Conservation (phyloP, 1,140 invertebrate genomes). For the Macrobrachium nipponense region DNA sequence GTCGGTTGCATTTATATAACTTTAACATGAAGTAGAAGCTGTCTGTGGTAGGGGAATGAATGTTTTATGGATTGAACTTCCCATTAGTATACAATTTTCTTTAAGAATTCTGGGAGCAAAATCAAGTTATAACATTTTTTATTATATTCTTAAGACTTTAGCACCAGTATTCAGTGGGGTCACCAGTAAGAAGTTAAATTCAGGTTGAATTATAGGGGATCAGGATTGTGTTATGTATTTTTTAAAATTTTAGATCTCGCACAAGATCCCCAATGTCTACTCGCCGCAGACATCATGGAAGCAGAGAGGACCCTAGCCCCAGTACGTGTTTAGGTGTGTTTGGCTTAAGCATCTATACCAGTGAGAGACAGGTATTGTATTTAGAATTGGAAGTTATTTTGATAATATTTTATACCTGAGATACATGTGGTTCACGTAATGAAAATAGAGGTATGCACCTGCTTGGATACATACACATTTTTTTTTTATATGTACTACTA, state of each 20-base stretch:
- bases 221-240: not conserved
- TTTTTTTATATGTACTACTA: not conserved
- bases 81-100: too few relatives aligned
- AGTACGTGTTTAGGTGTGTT: conserved; percentile 46
- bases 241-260: conserved; percentile 18
- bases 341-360: conserved; percentile 45
- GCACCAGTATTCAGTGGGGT: too few relatives aligned
- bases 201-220: not conserved
- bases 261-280: conserved; percentile 33
- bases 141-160: too few relatives aligned
- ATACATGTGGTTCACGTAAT: not conserved
- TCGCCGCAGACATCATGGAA: conserved; percentile 29
- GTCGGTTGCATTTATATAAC: too few relatives aligned
- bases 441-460: not conserved
- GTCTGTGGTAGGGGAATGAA: too few relatives aligned
- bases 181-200: too few relatives aligned
- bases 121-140: too few relatives aligned
- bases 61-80: too few relatives aligned
- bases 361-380: conserved; percentile 30
- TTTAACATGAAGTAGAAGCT: too few relatives aligned
- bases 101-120: too few relatives aligned
- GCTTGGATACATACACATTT: not conserved
- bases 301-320: conserved; percentile 37
- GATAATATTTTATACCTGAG: not conserved
- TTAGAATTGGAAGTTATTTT: not conserved